Conservation (phyloP, 2,888 invertebrate species). For the Ectemnius cavifrons region DNA sequence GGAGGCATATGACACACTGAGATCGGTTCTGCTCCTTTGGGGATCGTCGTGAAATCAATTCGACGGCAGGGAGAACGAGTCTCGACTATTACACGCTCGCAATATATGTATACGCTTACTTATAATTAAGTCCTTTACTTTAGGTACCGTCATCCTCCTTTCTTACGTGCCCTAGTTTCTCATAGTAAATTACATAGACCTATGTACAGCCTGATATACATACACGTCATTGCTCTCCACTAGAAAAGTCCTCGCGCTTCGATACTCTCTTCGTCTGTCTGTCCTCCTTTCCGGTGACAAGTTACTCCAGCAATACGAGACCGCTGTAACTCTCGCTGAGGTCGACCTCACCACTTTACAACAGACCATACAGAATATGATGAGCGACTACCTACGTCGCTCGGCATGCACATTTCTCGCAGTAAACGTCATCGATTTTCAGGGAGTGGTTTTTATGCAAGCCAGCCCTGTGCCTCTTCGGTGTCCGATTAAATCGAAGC, state of each 20-base stretch:
- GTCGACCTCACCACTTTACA: slow-evolving; percentile 26
- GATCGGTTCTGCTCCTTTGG: slow-evolving; percentile 18
- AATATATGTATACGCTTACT: slow-evolving; percentile 18
- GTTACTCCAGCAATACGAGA: slow-evolving; percentile 48
- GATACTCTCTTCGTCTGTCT: too few species aligned
- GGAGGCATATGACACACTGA: slow-evolving; percentile 16
- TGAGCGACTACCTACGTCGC: neutral
- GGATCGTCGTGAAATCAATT: slow-evolving; percentile 37
- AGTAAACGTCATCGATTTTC: neutral
- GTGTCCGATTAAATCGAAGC: too few species aligned
- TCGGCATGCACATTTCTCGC: neutral
- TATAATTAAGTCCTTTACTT: slow-evolving; percentile 32
- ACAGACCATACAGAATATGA: too few species aligned
- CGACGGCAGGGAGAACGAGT: slow-evolving; percentile 47
- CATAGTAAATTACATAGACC: slow-evolving; percentile 50
- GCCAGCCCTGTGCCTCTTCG: too few species aligned
- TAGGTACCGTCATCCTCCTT: slow-evolving; percentile 13
- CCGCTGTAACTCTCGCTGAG: slow-evolving; percentile 57
- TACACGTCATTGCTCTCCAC: slow-evolving; percentile 44
- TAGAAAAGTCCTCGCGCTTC: slow-evolving; percentile 57
- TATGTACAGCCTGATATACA: slow-evolving; percentile 61
- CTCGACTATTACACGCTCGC: slow-evolving; percentile 34
- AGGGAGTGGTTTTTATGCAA: neutral
- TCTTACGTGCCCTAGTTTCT: slow-evolving; percentile 7
- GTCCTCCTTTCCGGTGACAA: slow-evolving; percentile 13